phyloP scores from a whole-genome alignment of 2,797 vertebrate species.

The Petrocephalus sullivani region DNA sequence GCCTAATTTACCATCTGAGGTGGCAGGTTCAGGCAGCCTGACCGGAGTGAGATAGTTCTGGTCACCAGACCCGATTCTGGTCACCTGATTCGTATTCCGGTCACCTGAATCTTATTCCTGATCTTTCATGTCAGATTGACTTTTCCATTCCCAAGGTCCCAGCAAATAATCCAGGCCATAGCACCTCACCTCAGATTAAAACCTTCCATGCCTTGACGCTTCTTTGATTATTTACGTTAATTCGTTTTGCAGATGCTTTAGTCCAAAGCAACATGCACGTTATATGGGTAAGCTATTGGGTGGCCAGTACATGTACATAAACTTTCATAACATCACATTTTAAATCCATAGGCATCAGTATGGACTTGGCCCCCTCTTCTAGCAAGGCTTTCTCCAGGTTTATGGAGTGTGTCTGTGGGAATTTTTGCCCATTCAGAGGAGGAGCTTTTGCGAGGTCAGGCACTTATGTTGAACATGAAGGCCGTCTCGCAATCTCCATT shows the following conservation, averaged over 20 bases:
- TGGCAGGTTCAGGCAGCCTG: neutral
- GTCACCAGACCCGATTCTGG: neutral
- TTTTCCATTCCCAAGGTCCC: neutral
- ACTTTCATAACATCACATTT: too few species aligned
- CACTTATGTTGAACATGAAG: too few species aligned
- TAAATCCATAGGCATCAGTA: too few species aligned
- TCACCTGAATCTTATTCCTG: neutral
- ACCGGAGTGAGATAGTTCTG: neutral
- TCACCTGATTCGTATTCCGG: neutral
- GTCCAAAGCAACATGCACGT: neutral
- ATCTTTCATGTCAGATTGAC: neutral
- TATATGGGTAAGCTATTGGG: neutral
- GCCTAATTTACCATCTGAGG: neutral
- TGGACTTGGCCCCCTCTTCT: too few species aligned
- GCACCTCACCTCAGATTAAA: neutral
- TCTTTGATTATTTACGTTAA: neutral
- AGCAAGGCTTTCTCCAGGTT: too few species aligned
- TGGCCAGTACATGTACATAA: too few species aligned
- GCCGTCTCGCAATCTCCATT: too few species aligned
- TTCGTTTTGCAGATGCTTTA: neutral
- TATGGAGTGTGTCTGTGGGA: too few species aligned
- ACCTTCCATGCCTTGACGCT: neutral
- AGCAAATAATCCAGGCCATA: neutral
- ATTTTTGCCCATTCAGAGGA: too few species aligned
- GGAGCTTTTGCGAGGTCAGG: too few species aligned